Evolutionary conservation across 1,140 invertebrate species (phyloP).

Genomic region (Eriocheir sinensis): DNA sequence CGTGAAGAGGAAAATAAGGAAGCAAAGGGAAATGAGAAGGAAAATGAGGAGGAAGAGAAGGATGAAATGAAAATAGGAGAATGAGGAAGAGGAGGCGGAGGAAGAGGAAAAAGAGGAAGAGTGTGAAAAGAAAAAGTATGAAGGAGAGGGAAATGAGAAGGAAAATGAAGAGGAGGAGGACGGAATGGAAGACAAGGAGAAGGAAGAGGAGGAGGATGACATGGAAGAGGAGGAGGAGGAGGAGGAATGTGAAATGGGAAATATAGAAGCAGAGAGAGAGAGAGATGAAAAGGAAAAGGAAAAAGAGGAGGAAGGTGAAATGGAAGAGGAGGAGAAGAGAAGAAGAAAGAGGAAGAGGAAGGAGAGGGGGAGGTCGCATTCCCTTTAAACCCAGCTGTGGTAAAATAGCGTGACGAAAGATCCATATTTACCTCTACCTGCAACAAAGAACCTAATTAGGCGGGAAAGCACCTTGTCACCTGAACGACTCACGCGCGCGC

Average conservation of each 20-base stretch:
- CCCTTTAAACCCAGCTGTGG: too few relatives aligned
- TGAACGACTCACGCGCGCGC: not conserved
- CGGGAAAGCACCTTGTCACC: not conserved
- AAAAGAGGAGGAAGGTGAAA: conserved; percentile 23
- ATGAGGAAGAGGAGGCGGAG: not conserved
- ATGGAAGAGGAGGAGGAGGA: too few relatives aligned
- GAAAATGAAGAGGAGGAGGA: too few relatives aligned
- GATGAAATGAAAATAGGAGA: not conserved
- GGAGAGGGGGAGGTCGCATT: too few relatives aligned
- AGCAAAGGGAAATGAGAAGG: too few relatives aligned
- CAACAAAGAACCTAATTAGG: not conserved
- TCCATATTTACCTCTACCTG: not conserved
- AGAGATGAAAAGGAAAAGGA: too few relatives aligned
- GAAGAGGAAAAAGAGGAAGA: conserved; percentile 24
- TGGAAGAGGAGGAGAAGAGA: not conserved
- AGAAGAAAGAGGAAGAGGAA: too few relatives aligned
- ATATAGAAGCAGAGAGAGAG: not conserved
- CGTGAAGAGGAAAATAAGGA: too few relatives aligned
- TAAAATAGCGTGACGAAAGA: too few relatives aligned
- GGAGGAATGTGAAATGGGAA: not conserved
- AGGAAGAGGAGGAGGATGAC: too few relatives aligned
- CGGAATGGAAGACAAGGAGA: too few relatives aligned
- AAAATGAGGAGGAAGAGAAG: not conserved
- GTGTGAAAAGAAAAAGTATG: not conserved
- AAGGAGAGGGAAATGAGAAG: too few relatives aligned